phyloP scores from a whole-genome alignment of 2,797 vertebrate species.

The Erithacus rubecula region DNA sequence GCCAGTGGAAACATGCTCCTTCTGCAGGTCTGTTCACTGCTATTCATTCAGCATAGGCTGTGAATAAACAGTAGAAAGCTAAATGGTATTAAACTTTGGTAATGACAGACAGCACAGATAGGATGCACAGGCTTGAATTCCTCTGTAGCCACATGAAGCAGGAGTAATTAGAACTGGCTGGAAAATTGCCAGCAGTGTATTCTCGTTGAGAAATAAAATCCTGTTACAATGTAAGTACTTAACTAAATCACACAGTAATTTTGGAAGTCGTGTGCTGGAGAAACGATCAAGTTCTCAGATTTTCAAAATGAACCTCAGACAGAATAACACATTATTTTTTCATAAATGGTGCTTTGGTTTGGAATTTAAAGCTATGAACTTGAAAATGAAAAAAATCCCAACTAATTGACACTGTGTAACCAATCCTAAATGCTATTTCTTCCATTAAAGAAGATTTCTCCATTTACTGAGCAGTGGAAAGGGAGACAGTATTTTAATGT shows the following conservation, averaged over 20 bases:
- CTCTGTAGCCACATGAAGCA: not conserved
- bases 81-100: not conserved
- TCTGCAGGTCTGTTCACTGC: not conserved
- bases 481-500: not conserved
- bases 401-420: not conserved
- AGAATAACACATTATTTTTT: not conserved
- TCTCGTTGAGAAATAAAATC: not conserved
- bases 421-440: not conserved
- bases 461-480: not conserved
- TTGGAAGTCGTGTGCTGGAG: not conserved
- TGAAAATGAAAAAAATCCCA: not conserved
- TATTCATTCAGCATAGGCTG: not conserved
- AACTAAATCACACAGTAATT: not conserved
- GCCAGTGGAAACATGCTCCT: not conserved
- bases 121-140: not conserved
- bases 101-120: not conserved
- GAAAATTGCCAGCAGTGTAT: not conserved
- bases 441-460: not conserved
- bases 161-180: not conserved
- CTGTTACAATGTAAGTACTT: not conserved
- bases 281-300: not conserved
- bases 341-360: not conserved
- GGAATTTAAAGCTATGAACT: not conserved
- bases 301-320: not conserved
- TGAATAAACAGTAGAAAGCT: not conserved